Evolutionary conservation across 2,888 invertebrate genomes (phyloP).

Genomic region (Dermolepida albohirtum): DNA sequence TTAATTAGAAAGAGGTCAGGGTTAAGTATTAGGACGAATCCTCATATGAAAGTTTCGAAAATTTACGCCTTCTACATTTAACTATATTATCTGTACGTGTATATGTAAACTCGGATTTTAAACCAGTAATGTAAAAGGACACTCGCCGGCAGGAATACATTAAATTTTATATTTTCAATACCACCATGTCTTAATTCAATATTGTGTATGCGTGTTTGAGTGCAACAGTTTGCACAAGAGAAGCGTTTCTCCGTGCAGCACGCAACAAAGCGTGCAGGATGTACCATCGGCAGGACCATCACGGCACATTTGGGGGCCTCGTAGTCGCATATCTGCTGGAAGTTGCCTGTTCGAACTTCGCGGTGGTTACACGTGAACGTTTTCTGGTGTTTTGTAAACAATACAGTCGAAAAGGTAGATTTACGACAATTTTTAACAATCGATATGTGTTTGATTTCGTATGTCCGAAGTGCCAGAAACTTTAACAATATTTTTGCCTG

Average conservation of each 20-base stretch:
- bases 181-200: constrained; percentile 44
- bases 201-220: constrained; percentile 52
- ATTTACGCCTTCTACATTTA: no score
- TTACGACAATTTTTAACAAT: no score
- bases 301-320: constrained; percentile 61
- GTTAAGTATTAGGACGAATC: no score
- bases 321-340: constrained; percentile 53
- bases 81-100: no score
- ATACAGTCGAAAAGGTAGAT: background rate
- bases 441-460: no score
- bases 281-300: constrained; percentile 55
- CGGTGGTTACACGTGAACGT: constrained; percentile 33
- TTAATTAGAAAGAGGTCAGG: no score
- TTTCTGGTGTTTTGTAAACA: background rate
- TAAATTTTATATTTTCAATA: constrained; percentile 14
- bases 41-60: no score
- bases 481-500: no score
- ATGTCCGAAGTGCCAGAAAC: no score
- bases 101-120: no score
- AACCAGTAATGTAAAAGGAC: constrained; percentile 2
- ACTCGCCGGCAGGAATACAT: background rate
- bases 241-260: constrained; percentile 58
- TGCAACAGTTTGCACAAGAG: constrained; percentile 56
- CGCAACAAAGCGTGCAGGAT: constrained; percentile 62
- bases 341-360: constrained; percentile 46